These are phyloP conservation scores for Cheiracanthium punctorium DNA, from an alignment of 2,888 invertebrate genomes.

Conservation along the genomic window DNA sequence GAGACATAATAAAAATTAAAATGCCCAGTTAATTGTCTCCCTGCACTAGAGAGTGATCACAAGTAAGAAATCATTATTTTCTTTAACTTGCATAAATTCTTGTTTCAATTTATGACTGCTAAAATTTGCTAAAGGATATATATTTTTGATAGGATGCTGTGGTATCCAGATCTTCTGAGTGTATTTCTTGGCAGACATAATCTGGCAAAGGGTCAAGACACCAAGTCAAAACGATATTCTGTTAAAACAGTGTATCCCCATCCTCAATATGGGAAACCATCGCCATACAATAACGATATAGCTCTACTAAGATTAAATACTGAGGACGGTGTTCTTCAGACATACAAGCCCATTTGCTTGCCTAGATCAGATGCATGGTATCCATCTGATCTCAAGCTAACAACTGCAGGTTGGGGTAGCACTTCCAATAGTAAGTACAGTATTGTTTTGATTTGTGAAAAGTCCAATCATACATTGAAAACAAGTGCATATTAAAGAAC, in stretches of 20 bases:
- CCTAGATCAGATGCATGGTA: conserved; percentile 47
- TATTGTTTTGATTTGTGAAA: too few relatives aligned
- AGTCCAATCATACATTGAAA: too few relatives aligned
- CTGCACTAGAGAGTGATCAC: too few relatives aligned
- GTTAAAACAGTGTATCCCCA: conserved; percentile 43
- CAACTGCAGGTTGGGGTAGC: conserved; percentile 60
- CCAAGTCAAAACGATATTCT: conserved; percentile 17
- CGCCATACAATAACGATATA: conserved; percentile 54
- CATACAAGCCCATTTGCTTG: conserved; percentile 51
- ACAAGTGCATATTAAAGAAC: too few relatives aligned
- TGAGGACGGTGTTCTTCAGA: neutral
- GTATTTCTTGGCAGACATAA: conserved; percentile 49
- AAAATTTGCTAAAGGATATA: too few relatives aligned
- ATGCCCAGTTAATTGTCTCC: too few relatives aligned
- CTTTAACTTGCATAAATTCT: too few relatives aligned
- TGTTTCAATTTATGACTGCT: too few relatives aligned
- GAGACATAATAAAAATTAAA: too few relatives aligned
- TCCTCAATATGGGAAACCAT: conserved; percentile 25
- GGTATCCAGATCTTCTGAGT: conserved; percentile 51
- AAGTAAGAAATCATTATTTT: too few relatives aligned
- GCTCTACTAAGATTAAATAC: conserved; percentile 32
- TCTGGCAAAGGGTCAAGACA: conserved; percentile 10
- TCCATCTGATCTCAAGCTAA: conserved; percentile 14
- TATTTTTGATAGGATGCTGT: conserved; percentile 39
- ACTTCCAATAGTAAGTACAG: conserved; percentile 34